Conservation (phyloP, 2,888 invertebrate species). For the Lysandra coridon region DNA sequence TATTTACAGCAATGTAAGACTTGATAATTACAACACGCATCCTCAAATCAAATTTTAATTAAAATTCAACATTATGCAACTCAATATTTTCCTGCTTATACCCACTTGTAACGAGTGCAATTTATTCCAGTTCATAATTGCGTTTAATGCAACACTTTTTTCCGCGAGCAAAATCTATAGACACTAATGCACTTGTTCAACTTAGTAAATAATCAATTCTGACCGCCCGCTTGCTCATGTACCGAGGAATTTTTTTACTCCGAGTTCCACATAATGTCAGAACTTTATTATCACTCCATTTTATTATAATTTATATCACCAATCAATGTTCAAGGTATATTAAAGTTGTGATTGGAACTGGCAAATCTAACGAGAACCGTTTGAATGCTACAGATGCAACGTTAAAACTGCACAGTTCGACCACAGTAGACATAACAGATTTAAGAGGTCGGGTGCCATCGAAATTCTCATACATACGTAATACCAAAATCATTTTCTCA, state of each 20-base stretch:
- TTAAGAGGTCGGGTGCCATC: too few species aligned
- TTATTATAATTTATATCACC: neutral
- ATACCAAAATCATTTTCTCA: too few species aligned
- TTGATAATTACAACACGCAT: neutral
- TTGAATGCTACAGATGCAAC: neutral
- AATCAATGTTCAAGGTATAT: neutral
- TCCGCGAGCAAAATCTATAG: slow-evolving; percentile 4
- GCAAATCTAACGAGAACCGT: neutral
- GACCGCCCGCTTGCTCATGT: slow-evolving; percentile 16
- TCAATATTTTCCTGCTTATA: neutral
- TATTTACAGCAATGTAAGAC: neutral
- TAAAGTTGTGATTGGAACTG: neutral
- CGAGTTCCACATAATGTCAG: neutral
- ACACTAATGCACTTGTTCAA: slow-evolving; percentile 7
- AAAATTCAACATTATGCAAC: neutral
- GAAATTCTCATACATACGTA: too few species aligned
- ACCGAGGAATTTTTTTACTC: slow-evolving; percentile 16
- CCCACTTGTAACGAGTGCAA: neutral
- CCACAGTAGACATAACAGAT: too few species aligned
- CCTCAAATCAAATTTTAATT: neutral
- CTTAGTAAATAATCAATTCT: slow-evolving; percentile 17
- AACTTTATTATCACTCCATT: neutral
- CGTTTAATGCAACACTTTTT: slow-evolving; percentile 7
- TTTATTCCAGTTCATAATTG: slow-evolving; percentile 12
- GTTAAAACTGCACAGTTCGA: neutral